Evolutionary conservation across 2,113 vertebrate genomes (phyloP).

Genomic region (Aleadryas rufinucha): DNA sequence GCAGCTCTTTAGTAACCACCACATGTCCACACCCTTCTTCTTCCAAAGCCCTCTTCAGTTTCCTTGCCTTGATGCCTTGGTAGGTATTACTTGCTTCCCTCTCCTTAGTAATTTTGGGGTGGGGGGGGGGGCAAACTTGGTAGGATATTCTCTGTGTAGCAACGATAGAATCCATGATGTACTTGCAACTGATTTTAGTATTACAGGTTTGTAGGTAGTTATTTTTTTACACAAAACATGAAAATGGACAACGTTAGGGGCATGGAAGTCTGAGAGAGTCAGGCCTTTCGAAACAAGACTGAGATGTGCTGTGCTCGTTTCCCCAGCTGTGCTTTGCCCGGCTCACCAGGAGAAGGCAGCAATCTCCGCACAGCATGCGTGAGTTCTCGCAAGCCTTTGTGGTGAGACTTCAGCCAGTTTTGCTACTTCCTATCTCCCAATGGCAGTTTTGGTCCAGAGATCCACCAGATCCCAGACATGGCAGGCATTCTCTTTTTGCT

Average conservation of each 20-base stretch:
- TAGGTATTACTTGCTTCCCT: background rate
- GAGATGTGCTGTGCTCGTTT: background rate
- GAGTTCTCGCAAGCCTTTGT: background rate
- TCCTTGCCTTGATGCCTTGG: background rate
- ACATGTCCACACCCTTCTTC: background rate
- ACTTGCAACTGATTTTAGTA: background rate
- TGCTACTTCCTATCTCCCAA: background rate
- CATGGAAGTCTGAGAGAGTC: background rate
- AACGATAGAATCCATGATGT: background rate
- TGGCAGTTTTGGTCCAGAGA: background rate
- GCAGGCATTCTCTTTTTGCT: background rate
- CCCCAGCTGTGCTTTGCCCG: background rate
- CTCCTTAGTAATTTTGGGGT: background rate
- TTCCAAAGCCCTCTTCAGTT: background rate
- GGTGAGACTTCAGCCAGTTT: background rate
- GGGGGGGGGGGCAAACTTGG: background rate
- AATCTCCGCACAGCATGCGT: rapidly evolving
- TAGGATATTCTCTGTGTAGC: background rate
- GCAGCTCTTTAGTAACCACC: background rate
- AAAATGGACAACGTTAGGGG: background rate
- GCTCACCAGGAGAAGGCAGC: slow-evolving; percentile 26
- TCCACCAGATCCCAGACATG: background rate
- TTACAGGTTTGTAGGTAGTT: background rate
- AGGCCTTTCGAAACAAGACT: background rate
- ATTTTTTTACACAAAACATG: background rate